A percentile compares a stretch with the other conserved stretches of the same genome.
These are phyloP conservation scores for Molossus molossus DNA, from an alignment of 2,797 vertebrate species.

Conservation along the genomic window DNA sequence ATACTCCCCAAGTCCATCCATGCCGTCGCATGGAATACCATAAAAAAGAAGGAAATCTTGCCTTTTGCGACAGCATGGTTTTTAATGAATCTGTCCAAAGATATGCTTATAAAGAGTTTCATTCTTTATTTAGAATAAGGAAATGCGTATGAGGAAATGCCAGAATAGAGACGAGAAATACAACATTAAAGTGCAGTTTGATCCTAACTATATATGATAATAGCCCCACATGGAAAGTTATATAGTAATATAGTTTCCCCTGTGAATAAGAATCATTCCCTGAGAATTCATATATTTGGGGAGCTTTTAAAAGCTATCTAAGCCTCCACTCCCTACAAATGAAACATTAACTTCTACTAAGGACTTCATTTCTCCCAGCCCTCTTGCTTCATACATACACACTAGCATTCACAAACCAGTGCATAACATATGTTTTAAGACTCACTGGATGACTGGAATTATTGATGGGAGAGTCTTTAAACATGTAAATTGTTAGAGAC, in stretches of 20 bases:
- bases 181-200: constrained; percentile 18
- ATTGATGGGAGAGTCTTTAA: not conserved
- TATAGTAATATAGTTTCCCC: not conserved
- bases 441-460: not conserved
- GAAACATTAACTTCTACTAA: not conserved
- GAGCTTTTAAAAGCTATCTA: not conserved
- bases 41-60: not conserved
- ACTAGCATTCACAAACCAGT: not conserved
- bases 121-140: constrained; percentile 44
- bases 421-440: not conserved
- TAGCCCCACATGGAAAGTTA: not conserved
- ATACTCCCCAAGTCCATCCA: not conserved
- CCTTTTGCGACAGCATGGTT: not conserved
- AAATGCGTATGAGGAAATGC: constrained; percentile 27
- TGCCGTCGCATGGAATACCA: not conserved
- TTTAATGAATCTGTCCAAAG: constrained; percentile 36
- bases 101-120: constrained; percentile 29
- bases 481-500: not conserved
- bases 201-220: not conserved
- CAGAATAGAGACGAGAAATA: not conserved
- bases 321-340: not conserved
- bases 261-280: not conserved
- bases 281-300: not conserved
- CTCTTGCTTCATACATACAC: not conserved
- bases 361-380: not conserved